Base-by-base conservation (phyloP, 1,140 invertebrate species). In the Hylaeus volcanicus region DNA sequence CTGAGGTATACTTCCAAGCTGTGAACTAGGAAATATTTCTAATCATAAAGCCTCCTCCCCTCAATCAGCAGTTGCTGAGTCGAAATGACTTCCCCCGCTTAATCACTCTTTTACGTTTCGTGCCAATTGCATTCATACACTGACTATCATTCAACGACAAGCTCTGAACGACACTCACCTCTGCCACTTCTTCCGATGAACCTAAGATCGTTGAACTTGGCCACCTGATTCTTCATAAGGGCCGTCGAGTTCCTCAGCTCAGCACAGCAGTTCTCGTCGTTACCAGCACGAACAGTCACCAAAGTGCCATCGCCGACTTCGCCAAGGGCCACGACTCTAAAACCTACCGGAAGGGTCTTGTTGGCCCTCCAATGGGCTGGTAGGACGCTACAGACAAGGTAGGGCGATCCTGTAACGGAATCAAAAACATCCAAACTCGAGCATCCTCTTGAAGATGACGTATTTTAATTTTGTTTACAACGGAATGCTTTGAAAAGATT, bases 321-420 rank as follows among this genome's bases (percentile, higher is more conserved):
- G 9, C 97, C 97, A 37, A 99, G 93, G 2, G 98, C 97, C 1
- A 98, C 97, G 84, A 98, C 97, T 93, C 98, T 98, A 93, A 99
- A 99, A 53, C 98, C 98, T 73, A 97, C 96, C 14, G 98, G 98
- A 26, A 99, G 94, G 0, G 98, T 99, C 93, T 99, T 99, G 94
- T 99, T 99, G n/a, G 98, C 98, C 69, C 98, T 94, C 98, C 98
- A 99, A 92, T 99, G 98, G 1, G 96, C 95, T 61, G 98, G 98
- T 73, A 99, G 93, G 45, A 97, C 97, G 9, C 98, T 98, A 93
- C 98, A 99, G 43, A 99, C 96, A 88, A 99, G 96, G 89, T 98
- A 95, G 15, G 97, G 97, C 90, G 97, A 98, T n/a, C 92, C 92
- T 93, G 78, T 53, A 82, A 73, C 15, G 45, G 6, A 8, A n/a